A percentile compares a stretch with the other conserved stretches of the same genome.
These are phyloP conservation scores for Platycercus adscitus DNA, from an alignment of 2,113 vertebrate genomes.

Conservation along the genomic window DNA sequence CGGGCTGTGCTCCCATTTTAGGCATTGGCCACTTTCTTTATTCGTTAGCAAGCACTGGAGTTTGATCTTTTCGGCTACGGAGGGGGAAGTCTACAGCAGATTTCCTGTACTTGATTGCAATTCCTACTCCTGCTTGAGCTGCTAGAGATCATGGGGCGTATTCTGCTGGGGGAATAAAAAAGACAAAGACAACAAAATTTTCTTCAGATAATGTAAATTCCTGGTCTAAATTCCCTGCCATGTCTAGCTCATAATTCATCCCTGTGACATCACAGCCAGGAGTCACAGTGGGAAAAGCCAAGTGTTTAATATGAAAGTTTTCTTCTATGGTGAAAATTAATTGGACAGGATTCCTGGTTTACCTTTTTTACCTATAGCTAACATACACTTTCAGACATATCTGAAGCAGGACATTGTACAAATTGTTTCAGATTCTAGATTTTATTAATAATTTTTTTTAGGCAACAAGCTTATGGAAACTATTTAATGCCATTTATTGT, in stretches of 20 bases:
- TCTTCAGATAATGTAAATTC: neutral
- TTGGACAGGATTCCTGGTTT: neutral
- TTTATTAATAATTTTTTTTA: neutral
- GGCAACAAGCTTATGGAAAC: neutral
- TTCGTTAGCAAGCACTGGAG: neutral
- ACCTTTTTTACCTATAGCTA: neutral
- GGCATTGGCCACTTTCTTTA: neutral
- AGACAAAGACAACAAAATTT: neutral
- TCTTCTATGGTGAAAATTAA: neutral
- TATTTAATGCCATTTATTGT: neutral
- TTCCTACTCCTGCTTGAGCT: neutral
- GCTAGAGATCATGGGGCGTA: neutral
- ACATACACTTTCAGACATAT: neutral
- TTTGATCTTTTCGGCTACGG: neutral
- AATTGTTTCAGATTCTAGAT: neutral
- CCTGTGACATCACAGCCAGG: neutral
- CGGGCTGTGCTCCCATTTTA: neutral
- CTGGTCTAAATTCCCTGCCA: neutral
- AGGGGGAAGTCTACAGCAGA: neutral
- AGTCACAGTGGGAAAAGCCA: neutral
- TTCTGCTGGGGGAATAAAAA: neutral
- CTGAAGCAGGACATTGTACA: neutral
- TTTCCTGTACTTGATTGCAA: neutral
- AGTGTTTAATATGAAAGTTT: neutral
- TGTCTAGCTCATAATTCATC: neutral